Base-by-base conservation (phyloP, 2,888 invertebrate genomes). In the Synanthedon tipuliformis region DNA sequence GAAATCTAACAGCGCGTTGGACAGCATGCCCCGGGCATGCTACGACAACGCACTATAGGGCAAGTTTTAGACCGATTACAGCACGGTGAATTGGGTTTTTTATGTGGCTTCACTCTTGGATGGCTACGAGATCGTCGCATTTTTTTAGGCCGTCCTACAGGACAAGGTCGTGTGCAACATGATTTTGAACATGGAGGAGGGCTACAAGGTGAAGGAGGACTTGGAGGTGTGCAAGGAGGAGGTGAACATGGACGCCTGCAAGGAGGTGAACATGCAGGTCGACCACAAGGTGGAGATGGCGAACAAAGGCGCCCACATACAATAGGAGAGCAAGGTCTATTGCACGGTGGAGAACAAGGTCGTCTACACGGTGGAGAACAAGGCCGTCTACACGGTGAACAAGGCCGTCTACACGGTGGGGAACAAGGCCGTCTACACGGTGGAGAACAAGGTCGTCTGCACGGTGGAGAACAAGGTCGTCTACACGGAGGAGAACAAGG, bases 51-150 rank as follows among this genome's bases (percentile, higher is more conserved):
- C 16, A 75, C 78, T 50, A 77, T 68, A 0, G 81, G 76, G 54
- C 83, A 84, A 1, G 57, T 51, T 51, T 65, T 72, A 0, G 74
- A 60, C 10, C 78, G 73, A 56, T 85, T 86, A 40, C 54, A 57
- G 59, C 85, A 85, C n/a, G 85, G 84, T 11, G 86, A 86, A 54
- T 64, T 66, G 27, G 66, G 66, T 55, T 74, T 78, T 34, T 63
- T 69, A 57, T 78, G 78, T 10, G 72, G 40, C 61, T 60, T 75
- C 13, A 82, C 76, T 60, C 69, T 75, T 2, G 79, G 80, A 53
- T 74, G 77, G 52, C 81, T 78, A 51, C 71, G 67, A 50, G 58
- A 54, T 59, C 59, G 76, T 51, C 78, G 75, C 23, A 68, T 59
- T 48, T 66, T 71, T 45, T 59, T 76, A 23, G 7, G 13, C 12